These are phyloP conservation scores for Ethmia dodecea DNA, from an alignment of 2,888 invertebrate genomes.

Conservation along the genomic window DNA sequence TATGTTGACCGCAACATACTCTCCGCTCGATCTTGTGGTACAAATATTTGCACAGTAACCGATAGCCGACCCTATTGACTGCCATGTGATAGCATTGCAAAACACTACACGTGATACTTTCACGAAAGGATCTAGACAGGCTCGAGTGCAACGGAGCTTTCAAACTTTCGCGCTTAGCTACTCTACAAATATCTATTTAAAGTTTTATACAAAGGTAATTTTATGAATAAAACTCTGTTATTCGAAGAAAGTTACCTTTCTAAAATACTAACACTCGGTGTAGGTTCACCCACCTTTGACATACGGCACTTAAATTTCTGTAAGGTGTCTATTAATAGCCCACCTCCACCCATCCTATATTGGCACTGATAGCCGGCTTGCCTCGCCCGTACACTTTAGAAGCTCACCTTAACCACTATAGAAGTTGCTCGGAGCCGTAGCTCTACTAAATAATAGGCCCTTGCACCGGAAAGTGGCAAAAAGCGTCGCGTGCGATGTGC, in stretches of 20 bases:
- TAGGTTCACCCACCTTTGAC: too few species aligned
- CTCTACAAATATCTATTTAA: too few species aligned
- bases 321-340: too few species aligned
- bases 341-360: too few species aligned
- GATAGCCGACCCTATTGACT: conserved; percentile 54
- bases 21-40: conserved; percentile 41
- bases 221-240: too few species aligned
- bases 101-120: conserved; percentile 39
- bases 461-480: conserved; percentile 29
- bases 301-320: too few species aligned
- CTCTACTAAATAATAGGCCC: conserved; percentile 1
- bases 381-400: too few species aligned
- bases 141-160: conserved; percentile 18
- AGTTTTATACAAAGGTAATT: too few species aligned
- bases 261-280: too few species aligned
- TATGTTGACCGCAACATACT: conserved; percentile 47
- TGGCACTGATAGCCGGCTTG: too few species aligned
- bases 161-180: not conserved
- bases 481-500: conserved; percentile 30
- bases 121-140: conserved; percentile 16
- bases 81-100: conserved; percentile 52
- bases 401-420: too few species aligned
- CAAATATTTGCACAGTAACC: conserved; percentile 62
- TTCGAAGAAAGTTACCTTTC: too few species aligned
- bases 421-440: not conserved